A percentile compares a stretch with the other conserved stretches of the same genome.
These are phyloP conservation scores for Sweltsa coloradensis DNA, from an alignment of 1,140 invertebrate species.

Conservation along the genomic window DNA sequence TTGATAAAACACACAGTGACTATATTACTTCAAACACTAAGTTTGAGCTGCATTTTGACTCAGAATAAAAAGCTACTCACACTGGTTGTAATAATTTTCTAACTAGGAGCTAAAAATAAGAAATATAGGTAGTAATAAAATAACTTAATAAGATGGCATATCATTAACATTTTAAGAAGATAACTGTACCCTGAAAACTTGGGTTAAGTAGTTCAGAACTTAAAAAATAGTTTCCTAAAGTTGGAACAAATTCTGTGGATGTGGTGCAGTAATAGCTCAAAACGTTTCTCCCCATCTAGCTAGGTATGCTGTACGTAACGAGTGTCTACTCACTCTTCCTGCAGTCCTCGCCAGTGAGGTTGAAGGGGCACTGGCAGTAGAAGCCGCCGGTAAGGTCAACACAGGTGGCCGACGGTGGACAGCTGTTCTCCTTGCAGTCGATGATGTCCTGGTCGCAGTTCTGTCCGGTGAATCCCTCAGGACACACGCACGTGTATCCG, in stretches of 20 bases:
- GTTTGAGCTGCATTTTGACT: too few relatives aligned
- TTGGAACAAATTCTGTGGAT: not conserved
- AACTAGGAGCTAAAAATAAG: too few relatives aligned
- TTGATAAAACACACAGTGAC: too few relatives aligned
- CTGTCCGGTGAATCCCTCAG: slow-evolving; percentile 64
- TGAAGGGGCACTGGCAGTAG: slow-evolving; percentile 93
- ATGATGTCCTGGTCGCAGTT: slow-evolving; percentile 88
- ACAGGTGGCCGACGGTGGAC: slow-evolving; percentile 85
- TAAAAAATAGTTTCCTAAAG: too few relatives aligned
- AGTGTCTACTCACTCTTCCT: slow-evolving; percentile 61
- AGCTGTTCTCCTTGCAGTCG: slow-evolving; percentile 88
- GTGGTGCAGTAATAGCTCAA: not conserved
- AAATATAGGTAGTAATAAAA: slow-evolving; percentile 5
- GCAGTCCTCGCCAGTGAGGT: slow-evolving; percentile 91
- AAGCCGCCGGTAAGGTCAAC: slow-evolving; percentile 86
- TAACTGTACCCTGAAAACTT: not conserved
- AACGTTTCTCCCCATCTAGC: slow-evolving; percentile 24
- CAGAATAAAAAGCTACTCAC: too few relatives aligned
- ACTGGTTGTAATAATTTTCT: too few relatives aligned
- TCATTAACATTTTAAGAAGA: not conserved
- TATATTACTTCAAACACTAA: too few relatives aligned
- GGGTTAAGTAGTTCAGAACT: too few relatives aligned
- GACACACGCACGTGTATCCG: slow-evolving; percentile 76
- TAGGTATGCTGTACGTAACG: not conserved
- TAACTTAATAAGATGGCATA: not conserved